Evolutionary conservation across 2,113 vertebrate species (phyloP).

Genomic region (Natator depressus): DNA sequence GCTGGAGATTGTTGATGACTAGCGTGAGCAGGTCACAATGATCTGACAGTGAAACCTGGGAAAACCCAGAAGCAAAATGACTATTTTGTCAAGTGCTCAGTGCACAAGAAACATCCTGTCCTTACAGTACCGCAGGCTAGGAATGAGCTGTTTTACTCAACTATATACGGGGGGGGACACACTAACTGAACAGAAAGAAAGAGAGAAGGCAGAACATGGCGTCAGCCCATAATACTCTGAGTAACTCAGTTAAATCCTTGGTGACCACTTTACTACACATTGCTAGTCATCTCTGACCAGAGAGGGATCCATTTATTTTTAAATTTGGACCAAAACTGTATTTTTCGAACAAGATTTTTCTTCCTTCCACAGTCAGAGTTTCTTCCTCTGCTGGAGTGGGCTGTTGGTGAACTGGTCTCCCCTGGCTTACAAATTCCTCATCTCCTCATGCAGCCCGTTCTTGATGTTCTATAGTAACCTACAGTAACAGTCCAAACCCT

Average conservation of each 20-base stretch:
- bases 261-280: neutral
- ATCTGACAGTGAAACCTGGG: neutral
- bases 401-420: neutral
- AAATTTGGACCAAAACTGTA: neutral
- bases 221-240: neutral
- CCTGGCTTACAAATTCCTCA: neutral
- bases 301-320: neutral
- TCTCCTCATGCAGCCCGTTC: neutral
- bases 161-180: neutral
- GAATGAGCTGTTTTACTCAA: neutral
- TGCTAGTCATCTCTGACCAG: neutral
- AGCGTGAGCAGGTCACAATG: neutral
- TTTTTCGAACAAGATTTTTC: neutral
- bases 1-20: neutral
- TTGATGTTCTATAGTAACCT: neutral
- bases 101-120: neutral
- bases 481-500: neutral
- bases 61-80: neutral
- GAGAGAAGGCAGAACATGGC: neutral
- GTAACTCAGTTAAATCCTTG: neutral
- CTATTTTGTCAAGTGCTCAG: neutral
- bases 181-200: neutral
- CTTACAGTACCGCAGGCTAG: neutral
- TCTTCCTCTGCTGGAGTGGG: neutral
- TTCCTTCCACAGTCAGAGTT: neutral